Evolutionary conservation across 2,888 invertebrate species (phyloP).

Genomic region (Phaonia tiefii): DNA sequence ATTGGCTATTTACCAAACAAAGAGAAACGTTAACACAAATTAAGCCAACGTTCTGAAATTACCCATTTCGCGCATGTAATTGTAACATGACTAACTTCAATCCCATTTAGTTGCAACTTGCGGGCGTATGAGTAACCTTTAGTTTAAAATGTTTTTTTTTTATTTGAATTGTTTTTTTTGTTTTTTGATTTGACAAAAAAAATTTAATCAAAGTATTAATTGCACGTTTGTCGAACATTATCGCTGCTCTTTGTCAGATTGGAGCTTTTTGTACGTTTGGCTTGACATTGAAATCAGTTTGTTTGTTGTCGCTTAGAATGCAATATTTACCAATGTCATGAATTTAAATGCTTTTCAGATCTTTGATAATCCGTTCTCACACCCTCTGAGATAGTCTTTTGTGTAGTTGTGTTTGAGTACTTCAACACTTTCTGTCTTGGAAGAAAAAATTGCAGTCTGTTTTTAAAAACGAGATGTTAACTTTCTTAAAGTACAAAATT

Average conservation of each 20-base stretch:
- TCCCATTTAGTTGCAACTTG: constrained; percentile 16
- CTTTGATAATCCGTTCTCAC: constrained; percentile 53
- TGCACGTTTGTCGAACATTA: constrained; percentile 16
- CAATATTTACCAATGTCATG: constrained; percentile 43
- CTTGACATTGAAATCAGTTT: constrained; percentile 54
- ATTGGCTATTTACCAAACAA: constrained; percentile 48
- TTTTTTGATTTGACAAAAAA: no score
- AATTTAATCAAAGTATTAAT: constrained; percentile 31
- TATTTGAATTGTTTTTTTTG: no score
- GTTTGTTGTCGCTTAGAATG: constrained; percentile 19
- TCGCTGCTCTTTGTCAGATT: constrained; percentile 37
- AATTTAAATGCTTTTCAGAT: constrained; percentile 45
- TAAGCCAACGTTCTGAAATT: constrained; percentile 21
- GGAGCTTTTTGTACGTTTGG: background rate
- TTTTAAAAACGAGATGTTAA: no score
- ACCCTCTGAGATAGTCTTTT: background rate
- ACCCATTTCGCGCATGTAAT: constrained; percentile 45
- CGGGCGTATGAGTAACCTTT: constrained; percentile 55
- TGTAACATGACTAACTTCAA: constrained; percentile 55
- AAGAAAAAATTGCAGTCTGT: no score
- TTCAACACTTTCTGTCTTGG: no score
- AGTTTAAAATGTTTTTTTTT: no score
- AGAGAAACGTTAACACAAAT: constrained; percentile 1
- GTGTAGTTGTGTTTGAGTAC: no score
- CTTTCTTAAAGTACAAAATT: no score